Conservation (phyloP, 2,113 vertebrate species). For the Microcebus lehilahytsara region DNA sequence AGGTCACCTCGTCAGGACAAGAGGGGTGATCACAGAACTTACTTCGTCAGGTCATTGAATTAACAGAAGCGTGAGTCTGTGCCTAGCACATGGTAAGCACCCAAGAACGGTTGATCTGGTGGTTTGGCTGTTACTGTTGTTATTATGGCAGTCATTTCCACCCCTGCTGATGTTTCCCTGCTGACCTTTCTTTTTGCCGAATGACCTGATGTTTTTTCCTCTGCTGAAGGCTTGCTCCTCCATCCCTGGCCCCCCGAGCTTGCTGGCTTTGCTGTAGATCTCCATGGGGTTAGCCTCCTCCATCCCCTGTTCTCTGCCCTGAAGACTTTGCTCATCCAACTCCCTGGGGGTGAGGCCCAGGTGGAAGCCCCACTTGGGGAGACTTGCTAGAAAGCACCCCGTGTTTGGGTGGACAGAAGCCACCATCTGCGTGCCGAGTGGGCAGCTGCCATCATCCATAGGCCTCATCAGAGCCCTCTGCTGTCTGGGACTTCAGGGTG, state of each 20-base stretch:
- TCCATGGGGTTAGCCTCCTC: background rate
- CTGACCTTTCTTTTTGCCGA: background rate
- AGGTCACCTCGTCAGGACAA: background rate
- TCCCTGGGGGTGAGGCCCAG: background rate
- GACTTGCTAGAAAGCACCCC: background rate
- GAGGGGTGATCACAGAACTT: fast-evolving
- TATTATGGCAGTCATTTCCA: background rate
- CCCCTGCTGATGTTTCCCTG: background rate
- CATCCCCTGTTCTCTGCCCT: too few relatives aligned
- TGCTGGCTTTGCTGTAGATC: background rate
- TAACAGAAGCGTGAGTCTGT: background rate
- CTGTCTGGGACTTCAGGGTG: background rate
- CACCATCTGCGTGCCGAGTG: background rate
- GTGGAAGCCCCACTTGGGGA: background rate
- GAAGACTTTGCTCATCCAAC: background rate
- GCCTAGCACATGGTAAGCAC: background rate
- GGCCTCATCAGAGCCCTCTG: too few relatives aligned
- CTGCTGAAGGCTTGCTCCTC: background rate
- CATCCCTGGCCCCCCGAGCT: background rate
- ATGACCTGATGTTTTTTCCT: background rate
- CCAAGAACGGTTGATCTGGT: background rate
- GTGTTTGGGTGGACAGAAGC: background rate
- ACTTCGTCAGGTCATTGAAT: background rate
- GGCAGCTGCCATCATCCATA: background rate
- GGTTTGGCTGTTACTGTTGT: background rate